These are phyloP conservation scores for Rotaria macrura DNA, from an alignment of 2,888 invertebrate genomes.

Conservation along the genomic window DNA sequence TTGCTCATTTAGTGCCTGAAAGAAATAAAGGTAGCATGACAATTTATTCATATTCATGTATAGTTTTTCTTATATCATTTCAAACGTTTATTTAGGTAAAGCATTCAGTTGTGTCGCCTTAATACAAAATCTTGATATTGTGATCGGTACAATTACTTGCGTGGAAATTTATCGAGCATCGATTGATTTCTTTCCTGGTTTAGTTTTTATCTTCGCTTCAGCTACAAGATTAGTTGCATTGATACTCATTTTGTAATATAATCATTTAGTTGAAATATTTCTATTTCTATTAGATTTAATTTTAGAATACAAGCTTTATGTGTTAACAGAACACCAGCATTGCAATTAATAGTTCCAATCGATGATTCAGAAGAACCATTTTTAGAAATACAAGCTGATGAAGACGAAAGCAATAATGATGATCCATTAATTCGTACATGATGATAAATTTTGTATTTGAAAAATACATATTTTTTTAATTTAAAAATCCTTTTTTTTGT, in stretches of 20 bases:
- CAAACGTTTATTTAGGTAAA: not conserved
- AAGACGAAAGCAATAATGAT: not conserved
- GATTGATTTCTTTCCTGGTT: not conserved
- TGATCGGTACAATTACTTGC: not conserved
- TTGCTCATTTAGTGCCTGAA: not conserved
- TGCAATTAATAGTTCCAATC: not conserved
- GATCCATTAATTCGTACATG: not conserved
- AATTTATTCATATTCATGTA: no score
- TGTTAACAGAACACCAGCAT: not conserved
- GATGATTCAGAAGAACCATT: not conserved
- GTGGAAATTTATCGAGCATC: not conserved
- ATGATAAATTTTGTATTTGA: not conserved
- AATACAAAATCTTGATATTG: constrained; percentile 14
- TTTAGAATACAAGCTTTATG: not conserved
- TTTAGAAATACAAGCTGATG: not conserved
- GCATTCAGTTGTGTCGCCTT: not conserved
- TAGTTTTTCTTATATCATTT: no score
- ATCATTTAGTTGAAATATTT: not conserved
- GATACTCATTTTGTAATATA: constrained; percentile 5
- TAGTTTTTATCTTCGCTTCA: not conserved
- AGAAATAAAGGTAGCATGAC: not conserved
- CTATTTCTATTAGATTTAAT: not conserved
- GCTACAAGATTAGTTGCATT: not conserved
- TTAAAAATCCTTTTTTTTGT: no score
- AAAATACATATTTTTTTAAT: no score